These are phyloP conservation scores for Scyliorhinus canicula DNA, from an alignment of 2,797 vertebrate species.

Conservation along the genomic window DNA sequence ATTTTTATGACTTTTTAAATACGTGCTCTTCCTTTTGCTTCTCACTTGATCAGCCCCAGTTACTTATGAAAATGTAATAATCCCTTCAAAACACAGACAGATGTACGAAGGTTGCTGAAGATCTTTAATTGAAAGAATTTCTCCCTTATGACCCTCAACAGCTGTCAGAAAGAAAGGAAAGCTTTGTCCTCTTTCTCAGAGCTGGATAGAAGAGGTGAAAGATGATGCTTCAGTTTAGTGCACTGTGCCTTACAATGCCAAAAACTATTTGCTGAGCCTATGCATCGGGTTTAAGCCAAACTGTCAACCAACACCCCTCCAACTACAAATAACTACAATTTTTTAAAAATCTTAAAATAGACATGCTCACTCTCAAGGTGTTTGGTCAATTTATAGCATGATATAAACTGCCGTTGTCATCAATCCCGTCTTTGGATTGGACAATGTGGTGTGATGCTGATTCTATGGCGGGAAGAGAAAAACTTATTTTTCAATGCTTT, in stretches of 20 bases:
- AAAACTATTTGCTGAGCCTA: background rate
- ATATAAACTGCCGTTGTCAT: background rate
- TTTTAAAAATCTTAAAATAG: background rate
- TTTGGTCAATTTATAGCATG: background rate
- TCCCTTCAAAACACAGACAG: background rate
- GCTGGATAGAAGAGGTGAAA: background rate
- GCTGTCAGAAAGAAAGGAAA: constrained; percentile 3
- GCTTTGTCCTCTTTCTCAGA: background rate
- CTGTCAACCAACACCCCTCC: background rate
- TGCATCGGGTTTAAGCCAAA: background rate
- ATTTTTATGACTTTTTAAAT: background rate
- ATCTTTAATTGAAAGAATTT: background rate
- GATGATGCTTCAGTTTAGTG: background rate
- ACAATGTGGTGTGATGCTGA: background rate
- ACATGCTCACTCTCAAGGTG: background rate
- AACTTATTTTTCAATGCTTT: background rate
- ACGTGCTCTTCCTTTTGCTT: background rate
- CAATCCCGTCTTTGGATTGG: background rate
- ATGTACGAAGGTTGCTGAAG: background rate
- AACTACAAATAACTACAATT: background rate
- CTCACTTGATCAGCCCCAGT: background rate
- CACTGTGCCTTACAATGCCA: background rate
- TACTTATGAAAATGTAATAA: background rate
- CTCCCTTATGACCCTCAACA: background rate
- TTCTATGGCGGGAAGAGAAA: background rate